Base-by-base conservation (phyloP, 92 coral and sea anemone genomes). In the Heliopora coerulea region DNA sequence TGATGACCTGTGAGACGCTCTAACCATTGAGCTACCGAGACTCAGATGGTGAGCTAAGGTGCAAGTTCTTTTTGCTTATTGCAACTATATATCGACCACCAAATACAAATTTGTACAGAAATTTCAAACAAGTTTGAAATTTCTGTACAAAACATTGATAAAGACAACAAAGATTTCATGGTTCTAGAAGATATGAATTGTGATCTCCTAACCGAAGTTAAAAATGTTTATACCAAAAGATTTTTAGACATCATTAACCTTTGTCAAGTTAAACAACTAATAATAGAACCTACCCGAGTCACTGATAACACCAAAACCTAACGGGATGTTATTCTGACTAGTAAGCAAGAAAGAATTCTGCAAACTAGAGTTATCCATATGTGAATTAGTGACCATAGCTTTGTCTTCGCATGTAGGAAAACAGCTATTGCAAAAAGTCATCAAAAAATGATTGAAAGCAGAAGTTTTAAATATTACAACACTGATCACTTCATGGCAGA, bases 31-130 rank as follows among this genome's bases (percentile, higher is more conserved):
- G n/a, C n/a, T n/a, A n/a, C n/a, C n/a, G n/a, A n/a, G n/a, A n/a
- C n/a, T n/a, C n/a, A n/a, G n/a, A n/a, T n/a, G n/a, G n/a, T n/a
- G n/a, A n/a, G n/a, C n/a, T n/a, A n/a, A n/a, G n/a, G n/a, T n/a
- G n/a, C n/a, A n/a, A n/a, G n/a, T n/a, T n/a, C n/a, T n/a, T n/a
- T n/a, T n/a, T n/a, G n/a, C n/a, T n/a, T 33, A 50, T 81, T 58
- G 81, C 83, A 33, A 85, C 82, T 40, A 59, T 85, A 24, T 85
- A 81, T 70, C 83, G 83, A 7, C 80, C 81, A 20, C 89, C 83
- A 8, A 66, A 66, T 46, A 58, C 86, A 30, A 77, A 69, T 26
- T 0, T 68, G n/a, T n/a, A n/a, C n/a, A 13, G 80, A 75, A 49
- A 80, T 67, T 24, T 33, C 70, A 67, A 23, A 79, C 39, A 54